A percentile compares a stretch with the other conserved stretches of the same genome.
These are phyloP conservation scores for Pycnonotus jocosus DNA, from an alignment of 2,113 vertebrate genomes.

Conservation along the genomic window DNA sequence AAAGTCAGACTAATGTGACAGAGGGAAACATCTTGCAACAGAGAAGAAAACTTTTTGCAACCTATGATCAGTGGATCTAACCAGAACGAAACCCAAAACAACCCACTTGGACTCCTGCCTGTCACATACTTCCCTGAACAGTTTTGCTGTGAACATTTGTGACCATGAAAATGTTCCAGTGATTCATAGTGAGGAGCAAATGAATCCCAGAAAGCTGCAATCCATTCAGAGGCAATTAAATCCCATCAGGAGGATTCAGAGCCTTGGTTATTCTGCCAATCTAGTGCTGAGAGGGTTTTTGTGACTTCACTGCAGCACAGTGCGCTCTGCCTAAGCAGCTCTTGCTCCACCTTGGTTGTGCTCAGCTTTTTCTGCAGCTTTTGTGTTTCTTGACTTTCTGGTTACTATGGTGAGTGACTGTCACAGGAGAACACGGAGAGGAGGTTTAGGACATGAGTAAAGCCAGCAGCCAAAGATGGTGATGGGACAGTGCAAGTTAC, in stretches of 20 bases:
- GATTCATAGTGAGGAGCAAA: slow-evolving; percentile 22
- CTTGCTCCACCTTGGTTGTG: neutral
- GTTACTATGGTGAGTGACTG: slow-evolving; percentile 7
- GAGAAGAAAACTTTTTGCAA: neutral
- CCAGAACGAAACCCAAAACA: neutral
- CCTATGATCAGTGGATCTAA: neutral
- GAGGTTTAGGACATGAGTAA: neutral
- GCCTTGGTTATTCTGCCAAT: neutral
- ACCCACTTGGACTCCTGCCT: neutral
- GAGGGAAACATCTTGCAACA: neutral
- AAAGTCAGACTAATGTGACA: neutral
- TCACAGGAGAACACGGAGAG: neutral
- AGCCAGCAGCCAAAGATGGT: neutral
- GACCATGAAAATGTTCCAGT: slow-evolving; percentile 27
- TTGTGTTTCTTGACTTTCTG: neutral
- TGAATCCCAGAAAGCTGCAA: slow-evolving; percentile 5
- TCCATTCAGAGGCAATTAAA: slow-evolving; percentile 29
- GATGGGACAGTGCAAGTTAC: neutral
- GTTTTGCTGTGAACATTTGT: neutral
- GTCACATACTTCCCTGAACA: neutral
- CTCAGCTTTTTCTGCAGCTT: neutral
- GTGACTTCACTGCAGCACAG: neutral
- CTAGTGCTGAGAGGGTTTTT: neutral
- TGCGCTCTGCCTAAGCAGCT: neutral
- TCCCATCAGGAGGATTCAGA: neutral